Conservation (phyloP, 2,113 vertebrate genomes). For the Zosterops borbonicus region DNA sequence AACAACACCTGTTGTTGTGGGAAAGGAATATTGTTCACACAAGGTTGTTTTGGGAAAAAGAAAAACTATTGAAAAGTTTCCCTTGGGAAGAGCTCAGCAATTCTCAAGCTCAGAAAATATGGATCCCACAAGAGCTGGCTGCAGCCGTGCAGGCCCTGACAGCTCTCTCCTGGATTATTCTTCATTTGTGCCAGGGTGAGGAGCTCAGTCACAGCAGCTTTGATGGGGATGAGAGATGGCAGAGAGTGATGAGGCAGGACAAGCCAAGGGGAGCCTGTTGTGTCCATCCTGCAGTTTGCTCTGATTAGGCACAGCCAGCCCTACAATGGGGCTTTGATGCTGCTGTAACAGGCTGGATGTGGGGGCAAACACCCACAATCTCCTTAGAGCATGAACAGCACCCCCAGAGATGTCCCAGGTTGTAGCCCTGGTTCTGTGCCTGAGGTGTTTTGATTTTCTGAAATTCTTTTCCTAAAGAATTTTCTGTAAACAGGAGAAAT, state of each 20-base stretch:
- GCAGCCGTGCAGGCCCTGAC: not conserved
- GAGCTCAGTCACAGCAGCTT: not conserved
- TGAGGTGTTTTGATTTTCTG: too few relatives aligned
- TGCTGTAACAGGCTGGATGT: not conserved
- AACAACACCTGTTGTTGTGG: too few relatives aligned
- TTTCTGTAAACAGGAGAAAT: too few relatives aligned
- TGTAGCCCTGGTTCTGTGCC: too few relatives aligned
- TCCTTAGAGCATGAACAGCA: too few relatives aligned
- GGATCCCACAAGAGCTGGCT: not conserved
- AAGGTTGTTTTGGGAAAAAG: too few relatives aligned
- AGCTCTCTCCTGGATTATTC: not conserved
- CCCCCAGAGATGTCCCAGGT: too few relatives aligned
- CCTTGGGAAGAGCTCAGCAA: too few relatives aligned
- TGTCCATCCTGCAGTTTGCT: not conserved
- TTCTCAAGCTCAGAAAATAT: too few relatives aligned
- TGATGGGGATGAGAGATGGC: conserved; percentile 35
- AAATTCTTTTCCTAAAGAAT: too few relatives aligned
- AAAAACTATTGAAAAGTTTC: too few relatives aligned
- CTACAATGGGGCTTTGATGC: not conserved
- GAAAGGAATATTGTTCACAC: too few relatives aligned
- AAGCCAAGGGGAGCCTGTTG: conserved; percentile 7
- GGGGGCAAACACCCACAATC: not conserved
- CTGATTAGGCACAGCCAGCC: not conserved
- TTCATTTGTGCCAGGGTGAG: not conserved
- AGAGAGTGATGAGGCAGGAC: not conserved